A percentile compares a stretch with the other conserved stretches of the same genome.
phyloP scores from a whole-genome alignment of 2,113 vertebrate genomes.

The Boleophthalmus pectinirostris region DNA sequence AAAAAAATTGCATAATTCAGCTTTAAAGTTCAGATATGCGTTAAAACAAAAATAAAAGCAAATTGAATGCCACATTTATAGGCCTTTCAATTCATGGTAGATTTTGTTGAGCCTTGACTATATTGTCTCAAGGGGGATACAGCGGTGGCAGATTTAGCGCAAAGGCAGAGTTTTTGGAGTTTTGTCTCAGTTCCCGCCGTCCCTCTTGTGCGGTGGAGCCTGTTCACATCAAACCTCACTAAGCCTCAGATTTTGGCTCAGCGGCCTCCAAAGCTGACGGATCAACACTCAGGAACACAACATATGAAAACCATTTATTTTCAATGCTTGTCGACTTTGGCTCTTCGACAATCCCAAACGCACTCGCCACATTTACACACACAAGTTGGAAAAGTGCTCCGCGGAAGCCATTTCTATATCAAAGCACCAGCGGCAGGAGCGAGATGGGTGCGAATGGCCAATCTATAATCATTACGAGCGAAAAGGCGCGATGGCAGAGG shows the following conservation, averaged over 20 bases:
- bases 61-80: not conserved
- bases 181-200: conserved; percentile 12
- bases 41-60: not conserved
- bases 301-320: conserved; percentile 77
- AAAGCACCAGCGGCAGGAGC: conserved; percentile 48
- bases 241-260: conserved; percentile 50
- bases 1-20: too few relatives aligned
- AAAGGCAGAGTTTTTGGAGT: conserved; percentile 13
- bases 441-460: conserved; percentile 49
- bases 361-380: conserved; percentile 23
- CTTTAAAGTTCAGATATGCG: too few relatives aligned
- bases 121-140: conserved; percentile 3
- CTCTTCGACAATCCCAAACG: conserved; percentile 8
- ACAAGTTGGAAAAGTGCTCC: conserved; percentile 33
- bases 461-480: conserved; percentile 78
- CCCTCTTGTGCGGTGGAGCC: conserved; percentile 37
- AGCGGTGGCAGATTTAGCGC: conserved; percentile 1
- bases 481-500: conserved; percentile 57
- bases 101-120: not conserved
- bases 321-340: conserved; percentile 42
- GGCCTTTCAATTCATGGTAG: conserved; percentile 4
- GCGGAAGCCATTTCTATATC: conserved; percentile 54
- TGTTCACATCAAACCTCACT: conserved; percentile 44
- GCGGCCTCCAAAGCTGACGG: conserved; percentile 60
- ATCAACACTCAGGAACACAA: conserved; percentile 53